Conservation (phyloP, 2,797 vertebrate genomes). For the Gymnothorax javanicus region DNA sequence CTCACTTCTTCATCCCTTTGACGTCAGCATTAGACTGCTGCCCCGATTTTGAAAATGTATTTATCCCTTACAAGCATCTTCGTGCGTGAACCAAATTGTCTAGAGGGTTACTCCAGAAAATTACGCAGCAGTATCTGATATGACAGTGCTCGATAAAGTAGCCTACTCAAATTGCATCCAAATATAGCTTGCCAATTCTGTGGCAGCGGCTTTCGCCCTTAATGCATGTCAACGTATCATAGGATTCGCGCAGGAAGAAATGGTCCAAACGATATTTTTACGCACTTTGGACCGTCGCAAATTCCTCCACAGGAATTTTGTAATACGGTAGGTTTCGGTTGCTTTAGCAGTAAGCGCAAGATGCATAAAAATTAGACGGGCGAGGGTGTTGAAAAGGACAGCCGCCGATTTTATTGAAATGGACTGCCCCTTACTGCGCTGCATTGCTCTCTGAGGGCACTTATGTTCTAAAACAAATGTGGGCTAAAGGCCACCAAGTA, state of each 20-base stretch:
- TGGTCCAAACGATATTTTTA: conserved; percentile 26
- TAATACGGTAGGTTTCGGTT: conserved; percentile 14
- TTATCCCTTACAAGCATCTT: conserved; percentile 27
- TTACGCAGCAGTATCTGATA: conserved; percentile 15
- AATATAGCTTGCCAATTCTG: conserved; percentile 48
- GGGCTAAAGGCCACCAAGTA: conserved; percentile 8
- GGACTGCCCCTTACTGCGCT: neutral
- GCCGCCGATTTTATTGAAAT: conserved; percentile 18
- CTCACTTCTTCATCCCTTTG: conserved; percentile 53
- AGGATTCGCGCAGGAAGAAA: conserved; percentile 11
- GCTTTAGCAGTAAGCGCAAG: neutral
- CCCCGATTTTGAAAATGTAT: conserved; percentile 22
- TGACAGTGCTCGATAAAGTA: conserved; percentile 35
- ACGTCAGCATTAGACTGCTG: conserved; percentile 52
- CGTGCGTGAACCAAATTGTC: conserved; percentile 5
- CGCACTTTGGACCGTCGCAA: neutral
- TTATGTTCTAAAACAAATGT: conserved; percentile 23
- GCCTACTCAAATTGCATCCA: conserved; percentile 40
- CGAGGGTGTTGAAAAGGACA: conserved; percentile 2
- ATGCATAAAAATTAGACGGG: neutral
- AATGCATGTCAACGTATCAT: conserved; percentile 44
- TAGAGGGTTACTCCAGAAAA: neutral
- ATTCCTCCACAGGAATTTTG: conserved; percentile 13
- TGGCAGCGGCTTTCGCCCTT: conserved; percentile 26
- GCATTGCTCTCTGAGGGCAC: conserved; percentile 23